Evolutionary conservation across 2,888 invertebrate species (phyloP), one percentile per base, ranked within the genome.

Genomic region (Achlya flavicornis): DNA sequence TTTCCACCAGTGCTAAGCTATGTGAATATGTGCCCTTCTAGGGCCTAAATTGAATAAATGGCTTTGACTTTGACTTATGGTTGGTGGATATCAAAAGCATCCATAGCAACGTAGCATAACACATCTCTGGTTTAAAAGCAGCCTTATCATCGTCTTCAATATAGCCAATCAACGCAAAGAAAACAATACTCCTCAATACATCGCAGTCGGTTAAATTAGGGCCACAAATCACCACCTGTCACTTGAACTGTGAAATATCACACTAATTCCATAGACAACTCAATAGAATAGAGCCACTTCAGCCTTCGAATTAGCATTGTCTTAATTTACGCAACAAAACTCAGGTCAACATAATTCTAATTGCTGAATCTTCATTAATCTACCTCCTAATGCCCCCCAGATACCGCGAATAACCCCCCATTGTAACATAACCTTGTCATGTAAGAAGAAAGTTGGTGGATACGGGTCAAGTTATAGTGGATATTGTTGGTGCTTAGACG

Each of bases 361-460:
- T 89, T 88, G 84, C 80, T 74, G 81, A 81, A 86, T 85, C 84
- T 86, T 86, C 85, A 87, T 88, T 87, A 89, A 87, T 88, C 84
- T 84, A 67, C 77, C 75, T 74, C 76, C 75, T 79, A 79, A 76
- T 70, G 58, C 66, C 78, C 81, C 82, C 79, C 77, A 65, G 70
- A 75, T 67, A 64, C 58, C 61, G 66, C 72, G 58, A 70, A 71
- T 65, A 58, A 14, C 10, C 16, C 57, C n/a, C 77, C 75, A 76
- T 33, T 61, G 57, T 68, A 66, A 53, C 16, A 32, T 70, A 73
- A 74, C 66, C 76, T 70, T 19, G 19, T 19, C 3, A n/a, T 10
- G 53, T 57, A 10, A n/a, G 35, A 14, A 46, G 60, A 62, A 65
- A 66, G 65, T 65, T 66, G 26, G 43, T 32, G 64, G 62, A 35